Evolutionary conservation across 2,113 vertebrate species (phyloP), one percentile per base, ranked within the genome.

Genomic region (Meriones unguiculatus): DNA sequence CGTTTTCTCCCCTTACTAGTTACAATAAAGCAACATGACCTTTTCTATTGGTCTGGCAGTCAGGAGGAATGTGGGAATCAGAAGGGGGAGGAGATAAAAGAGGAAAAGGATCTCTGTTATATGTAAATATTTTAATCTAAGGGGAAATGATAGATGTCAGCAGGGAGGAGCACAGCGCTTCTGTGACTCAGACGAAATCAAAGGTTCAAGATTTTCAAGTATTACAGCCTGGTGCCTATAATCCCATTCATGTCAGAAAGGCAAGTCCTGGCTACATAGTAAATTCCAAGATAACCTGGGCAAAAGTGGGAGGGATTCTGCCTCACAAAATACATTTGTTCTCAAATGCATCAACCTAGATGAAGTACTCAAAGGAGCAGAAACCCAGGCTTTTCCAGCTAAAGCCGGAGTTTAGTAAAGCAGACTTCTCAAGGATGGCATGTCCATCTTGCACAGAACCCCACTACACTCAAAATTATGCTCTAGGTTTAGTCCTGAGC

Each of bases 381-480:
- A 91, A 25, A 2, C 30, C 87, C 18, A 50, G 5, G 20, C 35
- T 32, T 93, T 89, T 82, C 54, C 50, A 95, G 22, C 80, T 57
- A 95, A 89, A 80, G 54, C 14, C 67, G 88, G 77, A 59, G 12
- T 35, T 90, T 92, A 81, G 32, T 62, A 72, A 76, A 96, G 20
- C 32, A 90, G 72, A 80, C 88, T 80, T 96, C 5, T 62, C 57
- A 70, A 38, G 69, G 24, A 75, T 81, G 81, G 92, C 41, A 75
- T n/a, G 84, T 41, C 32, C 17, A 38, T 96, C 35, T 73, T 95
- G 22, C 77, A 80, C 52, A 73, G 38, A 95, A 86, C 25, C 92
- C 64, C 52, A 4, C 18, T 86, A 32, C 4, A 41, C 57, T 95
- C 87, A 78, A 95, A 93, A 93, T 46, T 57, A 62, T 6, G 52